Base-by-base conservation (phyloP, 2,797 vertebrate species). In the Aldrovandia affinis region DNA sequence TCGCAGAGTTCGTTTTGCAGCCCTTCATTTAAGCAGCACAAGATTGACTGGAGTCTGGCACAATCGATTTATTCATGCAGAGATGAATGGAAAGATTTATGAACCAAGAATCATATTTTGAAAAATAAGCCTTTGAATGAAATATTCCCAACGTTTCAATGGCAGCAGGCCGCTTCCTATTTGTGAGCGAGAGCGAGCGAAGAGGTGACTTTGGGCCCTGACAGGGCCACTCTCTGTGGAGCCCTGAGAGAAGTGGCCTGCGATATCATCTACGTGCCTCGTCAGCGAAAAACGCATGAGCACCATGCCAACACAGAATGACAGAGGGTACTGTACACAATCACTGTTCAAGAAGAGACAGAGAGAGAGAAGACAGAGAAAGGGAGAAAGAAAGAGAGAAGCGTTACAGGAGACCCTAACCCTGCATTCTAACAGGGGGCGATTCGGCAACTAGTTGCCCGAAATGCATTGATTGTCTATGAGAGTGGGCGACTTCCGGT, bases 231-330 rank as follows among this genome's bases (percentile, higher is more conserved):
- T 93, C 90, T 89, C 89, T 92, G 88, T 59, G 73, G 75, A 85
- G 92, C 92, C 90, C n/a, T 91, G 84, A 91, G 75, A 36, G 89
- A 87, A 90, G 93, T 96, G 96, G 95, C 97, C 98, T 98, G 98
- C 97, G 97, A 97, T 98, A 99, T 98, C 98, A 98, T 97, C 95
- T 93, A 94, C 95, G 96, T 97, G 97, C 97, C 97, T 97, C 95
- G 96, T 97, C 96, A 96, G 95, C 94, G 83, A 96, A 96, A 94
- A 98, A 96, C 96, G 97, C 96, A 98, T 98, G 98, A 99, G 98
- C 98, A 98, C 97, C 98, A 99, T 99, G 98, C 98, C 98, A 99
- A 97, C 97, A 99, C 97, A 98, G 96, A 97, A 97, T 98, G 97
- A 99, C 97, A 98, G 97, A 96, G 97, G 96, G 96, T 97, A 98